Conservation (phyloP, 2,888 invertebrate genomes). For the Synanthedon vespiformis region DNA sequence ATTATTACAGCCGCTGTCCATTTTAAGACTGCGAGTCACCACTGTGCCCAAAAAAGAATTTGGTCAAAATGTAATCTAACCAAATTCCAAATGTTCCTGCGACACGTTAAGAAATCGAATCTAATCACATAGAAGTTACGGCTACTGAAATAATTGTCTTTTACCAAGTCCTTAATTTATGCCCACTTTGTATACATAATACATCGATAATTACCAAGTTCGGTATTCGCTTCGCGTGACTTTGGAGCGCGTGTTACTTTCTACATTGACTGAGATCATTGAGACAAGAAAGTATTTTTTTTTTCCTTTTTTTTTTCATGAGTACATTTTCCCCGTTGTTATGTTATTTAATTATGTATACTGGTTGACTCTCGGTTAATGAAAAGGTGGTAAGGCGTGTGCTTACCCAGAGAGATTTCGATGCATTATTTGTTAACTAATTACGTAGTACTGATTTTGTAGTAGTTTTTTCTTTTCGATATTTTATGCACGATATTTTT, state of each 20-base stretch:
- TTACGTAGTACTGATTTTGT: too few species aligned
- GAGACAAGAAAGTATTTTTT: slow-evolving; percentile 9
- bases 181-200: neutral
- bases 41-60: too few species aligned
- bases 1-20: too few species aligned
- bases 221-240: slow-evolving; percentile 7
- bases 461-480: too few species aligned
- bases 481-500: too few species aligned
- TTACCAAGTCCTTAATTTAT: neutral
- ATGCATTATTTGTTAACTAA: too few species aligned
- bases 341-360: slow-evolving; percentile 24
- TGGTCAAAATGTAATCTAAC: too few species aligned
- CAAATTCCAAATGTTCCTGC: neutral
- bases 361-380: slow-evolving; percentile 1
- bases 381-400: neutral
- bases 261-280: slow-evolving; percentile 6
- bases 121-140: neutral
- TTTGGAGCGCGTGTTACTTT: slow-evolving; percentile 4
- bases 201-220: slow-evolving; percentile 3
- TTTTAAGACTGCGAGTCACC: too few species aligned
- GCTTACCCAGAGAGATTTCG: too few species aligned
- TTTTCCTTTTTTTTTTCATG: slow-evolving; percentile 8
- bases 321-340: slow-evolving; percentile 48
- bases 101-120: neutral
- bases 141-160: neutral